phyloP scores from a whole-genome alignment of 2,113 vertebrate species.

The Butorides virescens region DNA sequence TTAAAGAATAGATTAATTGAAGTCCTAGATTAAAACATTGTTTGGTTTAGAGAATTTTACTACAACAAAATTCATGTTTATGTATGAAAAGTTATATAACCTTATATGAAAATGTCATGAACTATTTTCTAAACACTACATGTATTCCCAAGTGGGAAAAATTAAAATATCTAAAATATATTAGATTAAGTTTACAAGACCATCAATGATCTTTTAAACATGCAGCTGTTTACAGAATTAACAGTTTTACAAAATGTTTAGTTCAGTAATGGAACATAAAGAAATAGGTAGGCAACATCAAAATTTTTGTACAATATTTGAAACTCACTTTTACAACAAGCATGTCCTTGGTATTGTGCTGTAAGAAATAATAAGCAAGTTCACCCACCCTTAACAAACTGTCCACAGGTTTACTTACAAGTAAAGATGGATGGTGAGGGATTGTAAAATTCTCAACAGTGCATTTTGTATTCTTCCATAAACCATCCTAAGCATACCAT shows the following conservation, averaged over 20 bases:
- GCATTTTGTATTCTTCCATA: conserved; percentile 74
- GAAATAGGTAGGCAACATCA: conserved; percentile 74
- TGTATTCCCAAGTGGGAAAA: conserved; percentile 82
- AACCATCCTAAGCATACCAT: conserved; percentile 63
- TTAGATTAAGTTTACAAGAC: conserved; percentile 84
- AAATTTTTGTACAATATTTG: conserved; percentile 75
- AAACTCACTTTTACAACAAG: conserved; percentile 78
- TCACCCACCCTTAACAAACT: conserved; percentile 68
- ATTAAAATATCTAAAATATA: conserved; percentile 87
- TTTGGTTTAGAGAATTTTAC: conserved; percentile 84
- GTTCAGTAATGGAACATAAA: conserved; percentile 77
- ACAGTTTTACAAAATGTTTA: conserved; percentile 81
- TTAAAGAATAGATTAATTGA: conserved; percentile 87
- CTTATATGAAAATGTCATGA: conserved; percentile 84
- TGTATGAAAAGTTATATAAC: conserved; percentile 89
- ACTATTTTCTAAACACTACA: conserved; percentile 79
- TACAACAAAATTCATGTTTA: conserved; percentile 81
- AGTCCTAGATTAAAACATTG: conserved; percentile 80
- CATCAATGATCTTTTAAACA: conserved; percentile 84
- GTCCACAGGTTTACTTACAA: conserved; percentile 77
- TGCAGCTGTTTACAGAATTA: conserved; percentile 90
- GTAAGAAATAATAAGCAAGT: conserved; percentile 72
- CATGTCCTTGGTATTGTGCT: conserved; percentile 84
- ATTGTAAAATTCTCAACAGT: conserved; percentile 72
- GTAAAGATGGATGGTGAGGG: conserved; percentile 71